Base-by-base conservation (phyloP, 2,888 invertebrate genomes). In the Vandiemenella viatica region DNA sequence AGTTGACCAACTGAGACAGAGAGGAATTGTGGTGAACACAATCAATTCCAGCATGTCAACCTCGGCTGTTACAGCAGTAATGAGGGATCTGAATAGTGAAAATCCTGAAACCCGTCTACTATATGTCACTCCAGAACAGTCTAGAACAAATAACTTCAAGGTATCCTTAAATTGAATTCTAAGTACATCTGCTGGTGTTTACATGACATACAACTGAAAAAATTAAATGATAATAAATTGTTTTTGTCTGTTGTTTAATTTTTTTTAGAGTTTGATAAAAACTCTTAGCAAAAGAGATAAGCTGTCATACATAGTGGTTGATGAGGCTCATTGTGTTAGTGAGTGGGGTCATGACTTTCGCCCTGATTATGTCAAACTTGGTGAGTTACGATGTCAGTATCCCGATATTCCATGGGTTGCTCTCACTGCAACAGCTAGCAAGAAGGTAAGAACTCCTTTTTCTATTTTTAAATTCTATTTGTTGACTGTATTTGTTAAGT, bases 291-390 rank as follows among this genome's bases (percentile, higher is more conserved):
- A 80, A 59, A 77, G 79, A 60, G 77, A 83, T 48, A 81, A 88
- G 62, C 67, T 98, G 4, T 83, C 86, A 0, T 92, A 89, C 65
- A 79, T 98, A 58, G 83, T 95, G 18, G 85, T 98, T 10, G 98
- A 99, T 68, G 98, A 99, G 70, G 95, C 93, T 1, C 95, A 95
- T 68, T 95, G 95, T 70, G 91, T 98, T 0, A 93, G 92, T 59
- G 87, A 97, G 60, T 99, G 97, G 98, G 98, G 98, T 0, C 97
- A 97, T 68, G 96, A 97, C 67, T 98, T 98, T 65, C 74, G 93
- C 6, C 92, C 92, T 0, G 91, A 92, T 66, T 98, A 96, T 65
- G 72, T 96, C 18, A 89, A 90, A 65, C 69, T 99, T 19, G 91
- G 93, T 1, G 62, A 67, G 8, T 67, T 89, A 40, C 70, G 83